Evolutionary conservation across 2,888 invertebrate genomes (phyloP), one percentile per base, ranked within the genome.

Genomic region (Maniola hyperantus): DNA sequence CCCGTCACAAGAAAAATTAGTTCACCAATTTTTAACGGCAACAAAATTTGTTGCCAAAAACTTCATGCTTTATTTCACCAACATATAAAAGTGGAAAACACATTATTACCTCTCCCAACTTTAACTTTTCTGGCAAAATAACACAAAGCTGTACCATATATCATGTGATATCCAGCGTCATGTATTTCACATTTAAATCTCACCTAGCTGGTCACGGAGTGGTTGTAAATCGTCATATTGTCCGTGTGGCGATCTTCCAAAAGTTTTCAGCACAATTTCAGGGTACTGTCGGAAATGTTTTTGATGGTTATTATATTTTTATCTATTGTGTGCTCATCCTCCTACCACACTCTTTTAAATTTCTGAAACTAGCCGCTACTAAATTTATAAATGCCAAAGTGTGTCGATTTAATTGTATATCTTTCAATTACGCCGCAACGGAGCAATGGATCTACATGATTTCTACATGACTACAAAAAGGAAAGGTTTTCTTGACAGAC

Each of bases 231-330:
- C 80, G 81, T 81, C 81, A 80, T 81, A 81, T 81, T 79, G 83
- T 81, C 81, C 79, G 78, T 80, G 82, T 84, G 83, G 84, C 83
- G 73, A 73, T 64, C 76, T 75, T 83, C 84, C 83, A 84, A 83
- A 79, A 70, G 59, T 68, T 65, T 70, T 67, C 70, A 70, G 65
- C 68, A 62, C 65, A 63, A 58, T 59, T 63, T 63, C 65, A 51
- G 69, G 66, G 64, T 62, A 57, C 66, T 50, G 54, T 33, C 15
- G 46, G 46, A 50, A 34, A 65, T 53, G 51, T 42, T 51, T 39
- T 54, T 20, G 53, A 44, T 42, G 20, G 20, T n/a, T 15, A 34
- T 54, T 33, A 34, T 26, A 4, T 54, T 34, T 34, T 15, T 54
- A 54, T 54, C 34, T 54, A 15, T 20, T n/a, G 53, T 51, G 51